Percentiles rank a stretch among this genome's conserved stretches.
Evolutionary conservation across 2,797 vertebrate species (phyloP).

Genomic region (Diglossa cyanea): DNA sequence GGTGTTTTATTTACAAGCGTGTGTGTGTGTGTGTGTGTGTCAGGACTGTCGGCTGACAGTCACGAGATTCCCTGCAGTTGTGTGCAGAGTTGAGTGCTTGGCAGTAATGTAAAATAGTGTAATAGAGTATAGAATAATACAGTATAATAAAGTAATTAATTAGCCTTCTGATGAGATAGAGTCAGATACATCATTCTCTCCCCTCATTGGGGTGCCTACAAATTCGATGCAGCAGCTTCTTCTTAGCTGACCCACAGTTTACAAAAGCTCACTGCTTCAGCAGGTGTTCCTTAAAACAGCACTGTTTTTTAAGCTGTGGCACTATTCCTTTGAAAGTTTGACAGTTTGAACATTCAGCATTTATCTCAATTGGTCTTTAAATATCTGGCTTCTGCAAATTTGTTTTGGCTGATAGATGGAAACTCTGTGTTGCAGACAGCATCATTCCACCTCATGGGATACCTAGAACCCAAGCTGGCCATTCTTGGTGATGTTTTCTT

Average conservation of each 20-base stretch:
- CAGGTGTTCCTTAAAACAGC: not conserved
- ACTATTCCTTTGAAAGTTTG: not conserved
- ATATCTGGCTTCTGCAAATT: not conserved
- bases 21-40: not conserved
- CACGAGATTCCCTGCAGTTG: not conserved
- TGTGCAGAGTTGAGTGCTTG: not conserved
- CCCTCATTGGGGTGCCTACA: fast-evolving
- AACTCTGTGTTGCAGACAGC: not conserved
- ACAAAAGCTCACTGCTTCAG: not conserved
- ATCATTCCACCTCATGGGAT: not conserved
- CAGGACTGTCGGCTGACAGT: not conserved
- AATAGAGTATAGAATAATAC: not conserved
- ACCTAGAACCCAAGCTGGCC: not conserved
- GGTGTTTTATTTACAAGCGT: not conserved
- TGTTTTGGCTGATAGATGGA: not conserved
- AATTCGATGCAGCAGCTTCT: not conserved
- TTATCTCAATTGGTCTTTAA: not conserved
- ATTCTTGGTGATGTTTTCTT: not conserved
- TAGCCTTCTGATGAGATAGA: not conserved
- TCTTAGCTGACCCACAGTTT: not conserved
- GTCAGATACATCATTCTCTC: not conserved
- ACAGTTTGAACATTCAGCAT: fast-evolving
- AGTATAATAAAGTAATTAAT: not conserved
- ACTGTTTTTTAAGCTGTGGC: not conserved
- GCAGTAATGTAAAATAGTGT: not conserved